phyloP scores from a whole-genome alignment of 1,140 invertebrate species.

The Dendroctonus ponderosae region DNA sequence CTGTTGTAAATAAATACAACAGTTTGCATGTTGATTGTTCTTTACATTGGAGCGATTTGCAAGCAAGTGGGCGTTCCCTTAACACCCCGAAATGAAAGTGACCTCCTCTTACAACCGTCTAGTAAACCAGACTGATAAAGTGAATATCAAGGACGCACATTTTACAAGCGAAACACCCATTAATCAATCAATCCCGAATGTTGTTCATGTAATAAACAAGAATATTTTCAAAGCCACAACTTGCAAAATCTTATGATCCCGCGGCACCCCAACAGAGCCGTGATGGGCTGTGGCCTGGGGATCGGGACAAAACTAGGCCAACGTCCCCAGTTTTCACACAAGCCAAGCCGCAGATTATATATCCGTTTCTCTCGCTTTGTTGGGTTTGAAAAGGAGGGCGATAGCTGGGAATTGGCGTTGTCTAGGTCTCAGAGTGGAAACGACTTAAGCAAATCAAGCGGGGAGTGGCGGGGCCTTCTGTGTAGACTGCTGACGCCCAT shows the following conservation, averaged over 20 bases:
- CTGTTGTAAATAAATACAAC: no score
- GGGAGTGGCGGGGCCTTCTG: constrained; percentile 42
- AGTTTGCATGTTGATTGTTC: no score
- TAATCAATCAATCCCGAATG: no score
- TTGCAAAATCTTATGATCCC: not conserved
- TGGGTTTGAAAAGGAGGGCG: not conserved
- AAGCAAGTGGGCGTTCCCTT: constrained; percentile 26
- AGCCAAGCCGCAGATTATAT: not conserved
- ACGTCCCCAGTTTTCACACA: not conserved
- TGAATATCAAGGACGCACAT: no score
- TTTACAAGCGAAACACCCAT: no score
- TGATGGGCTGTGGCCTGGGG: constrained; percentile 13
- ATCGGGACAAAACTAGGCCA: constrained; percentile 6
- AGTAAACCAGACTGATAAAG: not conserved
- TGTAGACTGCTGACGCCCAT: constrained; percentile 44
- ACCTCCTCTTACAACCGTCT: constrained; percentile 10
- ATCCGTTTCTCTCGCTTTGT: not conserved
- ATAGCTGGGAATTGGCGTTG: no score
- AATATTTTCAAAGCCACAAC: no score
- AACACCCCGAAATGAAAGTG: constrained; percentile 15
- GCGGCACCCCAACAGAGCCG: not conserved
- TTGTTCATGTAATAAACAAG: no score
- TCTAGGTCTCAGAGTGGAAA: no score
- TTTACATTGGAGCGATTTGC: not conserved
- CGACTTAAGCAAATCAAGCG: constrained; percentile 8